Evolutionary conservation across 2,113 vertebrate genomes (phyloP).

Genomic region (Oceanodroma tethys): DNA sequence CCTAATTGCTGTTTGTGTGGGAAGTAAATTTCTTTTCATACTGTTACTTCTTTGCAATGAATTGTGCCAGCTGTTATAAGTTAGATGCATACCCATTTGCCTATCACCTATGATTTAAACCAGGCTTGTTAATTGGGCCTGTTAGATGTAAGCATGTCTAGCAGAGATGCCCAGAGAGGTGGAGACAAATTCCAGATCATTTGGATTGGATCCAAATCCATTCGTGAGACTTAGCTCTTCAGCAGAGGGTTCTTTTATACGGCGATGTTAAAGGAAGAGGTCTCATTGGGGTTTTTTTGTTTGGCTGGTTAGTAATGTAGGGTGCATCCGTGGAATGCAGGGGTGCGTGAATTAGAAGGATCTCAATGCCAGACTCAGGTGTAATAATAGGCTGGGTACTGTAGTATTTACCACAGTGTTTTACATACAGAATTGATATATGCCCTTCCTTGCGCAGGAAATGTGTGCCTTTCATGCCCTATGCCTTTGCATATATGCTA

Average conservation of each 20-base stretch:
- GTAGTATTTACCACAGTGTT: neutral
- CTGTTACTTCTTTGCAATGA: neutral
- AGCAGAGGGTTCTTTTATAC: neutral
- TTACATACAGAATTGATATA: neutral
- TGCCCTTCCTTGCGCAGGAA: neutral
- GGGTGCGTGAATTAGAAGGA: neutral
- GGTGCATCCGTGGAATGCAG: neutral
- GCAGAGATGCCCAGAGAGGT: neutral
- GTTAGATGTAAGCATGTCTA: neutral
- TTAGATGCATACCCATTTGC: neutral
- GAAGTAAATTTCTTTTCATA: neutral
- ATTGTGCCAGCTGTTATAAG: neutral
- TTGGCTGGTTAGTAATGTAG: neutral
- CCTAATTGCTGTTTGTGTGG: neutral
- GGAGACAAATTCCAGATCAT: neutral
- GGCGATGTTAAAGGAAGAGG: neutral
- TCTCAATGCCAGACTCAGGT: neutral
- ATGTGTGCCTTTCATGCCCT: neutral
- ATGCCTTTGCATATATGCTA: neutral
- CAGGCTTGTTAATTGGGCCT: neutral
- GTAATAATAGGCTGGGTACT: neutral
- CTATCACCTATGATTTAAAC: neutral
- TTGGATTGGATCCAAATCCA: neutral
- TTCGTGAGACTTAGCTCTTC: neutral
- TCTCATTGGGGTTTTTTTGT: neutral